phyloP scores from a whole-genome alignment of 1,140 invertebrate genomes.

The Drosophila varians region DNA sequence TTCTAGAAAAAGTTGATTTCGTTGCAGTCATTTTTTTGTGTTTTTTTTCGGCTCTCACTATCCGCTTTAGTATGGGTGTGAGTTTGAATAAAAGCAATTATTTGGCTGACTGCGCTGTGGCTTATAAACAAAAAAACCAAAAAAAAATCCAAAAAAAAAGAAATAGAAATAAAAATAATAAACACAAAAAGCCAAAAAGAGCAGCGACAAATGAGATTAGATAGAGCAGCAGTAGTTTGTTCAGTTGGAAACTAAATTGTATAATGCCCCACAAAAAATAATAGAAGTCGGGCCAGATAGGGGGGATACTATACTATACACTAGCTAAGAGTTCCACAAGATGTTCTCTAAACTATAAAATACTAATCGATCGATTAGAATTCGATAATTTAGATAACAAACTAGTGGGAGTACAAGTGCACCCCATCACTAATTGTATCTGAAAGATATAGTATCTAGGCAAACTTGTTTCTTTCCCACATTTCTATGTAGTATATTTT shows the following conservation, averaged over 20 bases:
- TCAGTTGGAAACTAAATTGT: conserved; percentile 64
- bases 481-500: background rate
- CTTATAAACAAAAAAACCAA: conserved; percentile 35
- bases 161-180: conserved; percentile 19
- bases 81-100: conserved; percentile 66
- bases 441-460: background rate
- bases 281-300: background rate
- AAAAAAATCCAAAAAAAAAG: conserved; percentile 17
- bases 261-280: conserved; percentile 40
- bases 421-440: background rate
- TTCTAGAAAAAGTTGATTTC: conserved; percentile 64
- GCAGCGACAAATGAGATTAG: conserved; percentile 60
- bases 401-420: too few species aligned
- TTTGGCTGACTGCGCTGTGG: conserved; percentile 69
- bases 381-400: too few species aligned
- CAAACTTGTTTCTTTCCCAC: conserved; percentile 31
- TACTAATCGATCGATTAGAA: too few species aligned
- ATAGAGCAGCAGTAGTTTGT: conserved; percentile 71
- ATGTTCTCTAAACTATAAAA: too few species aligned
- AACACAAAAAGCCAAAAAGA: conserved; percentile 30
- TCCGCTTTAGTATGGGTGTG: conserved; percentile 10
- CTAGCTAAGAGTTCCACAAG: background rate
- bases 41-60: conserved; percentile 8
- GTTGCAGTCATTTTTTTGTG: conserved; percentile 41
- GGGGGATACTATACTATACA: conserved; percentile 3